Base-by-base conservation (phyloP, 2,113 vertebrate species). In the Orycteropus afer region DNA sequence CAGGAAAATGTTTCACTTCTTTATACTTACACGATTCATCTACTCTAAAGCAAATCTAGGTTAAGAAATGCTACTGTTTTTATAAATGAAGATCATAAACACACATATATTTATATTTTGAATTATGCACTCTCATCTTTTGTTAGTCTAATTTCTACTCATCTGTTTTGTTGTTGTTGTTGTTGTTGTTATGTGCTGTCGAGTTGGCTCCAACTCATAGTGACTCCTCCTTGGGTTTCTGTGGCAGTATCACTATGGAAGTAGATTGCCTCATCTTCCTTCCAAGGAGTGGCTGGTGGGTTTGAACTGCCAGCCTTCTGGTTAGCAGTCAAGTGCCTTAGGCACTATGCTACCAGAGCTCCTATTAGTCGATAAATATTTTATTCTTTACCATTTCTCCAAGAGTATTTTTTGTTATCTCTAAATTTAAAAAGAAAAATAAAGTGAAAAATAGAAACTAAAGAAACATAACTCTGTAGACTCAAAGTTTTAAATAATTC, bases 371-470 rank as follows among this genome's bases (percentile, higher is more conserved):
- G 17, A 82, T 78, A 47, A 78, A 67, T 67, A 37, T 82, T 95
- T 89, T 82, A 87, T 86, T 79, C 37, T 84, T 92, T 2, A 82
- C 27, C 76, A 89, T 89, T 81, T 91, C 55, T 45, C 77, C n/a
- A 34, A 89, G 23, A 20, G 0, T 20, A 65, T n/a, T 53, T 90
- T 82, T 15, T 17, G 82, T 89, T 40, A 86, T 27, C 42, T 89
- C 53, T 40, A 74, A 83, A 63, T 78, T 89, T 55, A 51, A 87
- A 47, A 49, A 79, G 34, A 27, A 65, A 42, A 73, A 42, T 34
- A 42, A 69, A 67, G 17, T 8, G 34, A 65, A 14, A 51, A 27
- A 42, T 51, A 29, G 20, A 2, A 90, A 42, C n/a, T 55, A 57
- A 85, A 63, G 81, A 4, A 80, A 55, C 2, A 45, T 77, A 40